Percentiles rank a stretch among this genome's conserved stretches.
Conservation (phyloP, 2,797 vertebrate genomes). For the Sphenodon punctatus region DNA sequence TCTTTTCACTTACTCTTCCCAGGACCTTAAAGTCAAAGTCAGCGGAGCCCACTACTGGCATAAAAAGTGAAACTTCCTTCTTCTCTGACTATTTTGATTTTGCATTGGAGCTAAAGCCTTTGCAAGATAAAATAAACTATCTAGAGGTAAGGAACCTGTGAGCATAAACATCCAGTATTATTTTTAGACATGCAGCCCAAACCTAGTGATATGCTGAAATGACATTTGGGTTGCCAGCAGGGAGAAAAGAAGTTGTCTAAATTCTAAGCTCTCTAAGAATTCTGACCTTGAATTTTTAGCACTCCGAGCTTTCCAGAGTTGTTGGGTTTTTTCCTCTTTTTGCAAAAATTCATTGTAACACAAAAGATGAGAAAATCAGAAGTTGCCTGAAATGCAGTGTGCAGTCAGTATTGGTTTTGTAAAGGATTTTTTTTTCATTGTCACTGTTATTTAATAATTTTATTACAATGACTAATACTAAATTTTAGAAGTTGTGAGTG, state of each 20-base stretch:
- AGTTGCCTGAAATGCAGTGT: background rate
- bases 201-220: background rate
- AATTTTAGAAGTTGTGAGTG: no score
- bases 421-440: no score
- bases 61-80: constrained; percentile 32
- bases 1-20: constrained; percentile 53
- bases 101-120: constrained; percentile 46
- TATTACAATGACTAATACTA: no score
- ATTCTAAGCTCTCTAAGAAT: background rate
- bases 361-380: background rate
- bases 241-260: constrained; percentile 15
- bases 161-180: constrained; percentile 10
- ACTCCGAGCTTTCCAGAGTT: background rate
- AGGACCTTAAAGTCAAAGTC: constrained; percentile 59
- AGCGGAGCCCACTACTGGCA: constrained; percentile 35
- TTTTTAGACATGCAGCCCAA: constrained; percentile 49
- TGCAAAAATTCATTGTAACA: background rate
- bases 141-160: constrained; percentile 21
- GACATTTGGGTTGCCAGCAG: background rate
- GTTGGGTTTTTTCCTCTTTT: background rate
- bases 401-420: background rate
- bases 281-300: background rate
- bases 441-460: no score
- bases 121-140: constrained; percentile 17
- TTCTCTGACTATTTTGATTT: constrained; percentile 49